Percentiles rank a stretch among this genome's conserved stretches.
Conservation (phyloP, 2,113 vertebrate species). For the pig (Sus scrofa) region T2T-Sscrofa CM000824.6:198831501-198832000, state of each 20-base stretch:
- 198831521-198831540: neutral
- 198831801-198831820: slow-evolving; percentile 11
- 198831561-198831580: slow-evolving; percentile 25
- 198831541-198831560: slow-evolving; percentile 39
- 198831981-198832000: slow-evolving; percentile 12
- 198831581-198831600: slow-evolving; percentile 44
- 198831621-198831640: slow-evolving; percentile 57
- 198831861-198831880: slow-evolving; percentile 22
- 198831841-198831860: slow-evolving; percentile 52
- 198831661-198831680: slow-evolving; percentile 52
- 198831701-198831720: slow-evolving; percentile 54
- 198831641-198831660: slow-evolving; percentile 51
- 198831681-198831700: neutral
- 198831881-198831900: slow-evolving; percentile 25
- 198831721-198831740: slow-evolving; percentile 35
- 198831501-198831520: neutral
- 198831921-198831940: slow-evolving; percentile 28
- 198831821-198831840: slow-evolving; percentile 12
- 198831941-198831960: slow-evolving; percentile 26
- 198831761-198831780: neutral
- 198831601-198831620: slow-evolving; percentile 15
- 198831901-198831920: slow-evolving; percentile 54
- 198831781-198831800: neutral
- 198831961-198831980: slow-evolving; percentile 36
- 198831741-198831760: neutral